Evolutionary conservation across 2,797 vertebrate genomes (phyloP), one percentile per base, ranked within the genome.

Genomic region (Avahi laniger): DNA sequence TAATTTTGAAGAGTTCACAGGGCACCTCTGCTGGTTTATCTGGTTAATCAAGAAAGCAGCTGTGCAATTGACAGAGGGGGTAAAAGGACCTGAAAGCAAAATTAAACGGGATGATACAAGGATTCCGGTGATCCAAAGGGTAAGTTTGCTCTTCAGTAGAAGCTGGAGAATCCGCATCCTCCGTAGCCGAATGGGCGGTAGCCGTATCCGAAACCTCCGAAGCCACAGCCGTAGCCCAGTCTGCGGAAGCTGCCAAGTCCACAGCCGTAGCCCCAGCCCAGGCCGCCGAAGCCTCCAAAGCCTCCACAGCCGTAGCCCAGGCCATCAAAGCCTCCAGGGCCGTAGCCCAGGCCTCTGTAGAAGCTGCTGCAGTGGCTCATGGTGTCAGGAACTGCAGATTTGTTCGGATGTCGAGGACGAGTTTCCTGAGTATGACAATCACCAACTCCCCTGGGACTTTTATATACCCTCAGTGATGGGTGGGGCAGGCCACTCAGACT

Each of bases 101-200:
- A 54, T 4, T 61, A 20, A 65, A 26, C 18, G 26, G 18, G 85
- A 46, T 33, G 28, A 20, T 70, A 5, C 0, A 30, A 89, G 7
- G 54, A 79, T 24, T 50, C n/a, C 59, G 18, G 12, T 14, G 13
- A 5, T 91, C 22, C 35, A 13, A 92, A 54, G 48, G 72, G 10
- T 46, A 52, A 76, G 48, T 20, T 75, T 33, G 7, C 9, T 59
- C 59, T 67, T 95, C 50, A 94, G 59, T 24, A 70, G 79, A 91
- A 67, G 24, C 69, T 28, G 10, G 35, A 95, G 4, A 63, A 87
- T 59, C 78, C 52, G 0, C 41, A 67, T 11, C 33, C 35, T 70
- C 54, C n/a, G 4, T 33, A 65, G 30, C 1, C 17, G 0, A 5
- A 30, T 17, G 69, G 54, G 5, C 0, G 3, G 9, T 1, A 43